A percentile compares a stretch with the other conserved stretches of the same genome.
These are phyloP conservation scores for Miltochrista miniata DNA, from an alignment of 2,888 invertebrate species.

Conservation along the genomic window DNA sequence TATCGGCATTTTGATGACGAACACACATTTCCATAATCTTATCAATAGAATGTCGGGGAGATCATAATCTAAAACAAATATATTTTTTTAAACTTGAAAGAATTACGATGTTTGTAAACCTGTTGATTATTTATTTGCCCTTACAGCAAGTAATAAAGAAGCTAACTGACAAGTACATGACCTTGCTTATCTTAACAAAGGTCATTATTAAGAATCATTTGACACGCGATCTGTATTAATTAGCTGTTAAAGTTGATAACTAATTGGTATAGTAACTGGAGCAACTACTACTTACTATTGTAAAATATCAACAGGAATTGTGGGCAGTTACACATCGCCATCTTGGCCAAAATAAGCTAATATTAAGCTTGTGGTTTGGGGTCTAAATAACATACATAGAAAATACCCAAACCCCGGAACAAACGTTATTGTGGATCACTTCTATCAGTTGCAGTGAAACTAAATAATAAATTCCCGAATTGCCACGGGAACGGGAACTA, in stretches of 20 bases:
- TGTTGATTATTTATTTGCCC: slow-evolving; percentile 3
- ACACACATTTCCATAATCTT: background rate
- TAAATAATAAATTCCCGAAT: no score
- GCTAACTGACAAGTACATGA: slow-evolving; percentile 9
- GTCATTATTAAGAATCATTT: slow-evolving; percentile 38
- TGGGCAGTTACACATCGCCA: no score
- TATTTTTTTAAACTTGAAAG: background rate
- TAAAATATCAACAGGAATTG: no score
- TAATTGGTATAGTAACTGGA: slow-evolving; percentile 22
- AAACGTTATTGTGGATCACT: no score
- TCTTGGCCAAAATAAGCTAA: no score
- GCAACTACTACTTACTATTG: slow-evolving; percentile 8
- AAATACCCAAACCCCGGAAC: no score
- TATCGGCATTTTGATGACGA: background rate
- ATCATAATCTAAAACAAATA: background rate
- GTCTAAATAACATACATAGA: no score
- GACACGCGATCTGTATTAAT: slow-evolving; percentile 36
- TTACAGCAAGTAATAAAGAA: slow-evolving; percentile 3
- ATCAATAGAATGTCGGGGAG: background rate
- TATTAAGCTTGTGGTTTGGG: no score
- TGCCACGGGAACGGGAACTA: no score
- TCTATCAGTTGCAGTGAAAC: no score
- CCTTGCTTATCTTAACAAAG: slow-evolving; percentile 36
- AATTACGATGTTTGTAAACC: background rate
- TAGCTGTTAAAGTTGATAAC: slow-evolving; percentile 12